Base-by-base conservation (phyloP, 2,888 invertebrate genomes). In the Auanema sp. region DNA sequence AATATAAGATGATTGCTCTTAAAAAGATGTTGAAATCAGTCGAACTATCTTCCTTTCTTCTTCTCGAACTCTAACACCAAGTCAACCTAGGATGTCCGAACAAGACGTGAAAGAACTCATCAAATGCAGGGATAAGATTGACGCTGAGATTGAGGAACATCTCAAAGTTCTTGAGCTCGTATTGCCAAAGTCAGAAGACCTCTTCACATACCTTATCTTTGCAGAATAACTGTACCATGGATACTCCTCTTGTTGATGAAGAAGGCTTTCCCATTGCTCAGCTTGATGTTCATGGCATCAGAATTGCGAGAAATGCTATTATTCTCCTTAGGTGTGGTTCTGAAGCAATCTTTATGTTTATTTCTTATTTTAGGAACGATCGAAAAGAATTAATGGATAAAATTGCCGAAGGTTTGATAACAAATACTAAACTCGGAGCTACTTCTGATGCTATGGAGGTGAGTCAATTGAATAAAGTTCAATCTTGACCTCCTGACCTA, bases 221-320 rank as follows among this genome's bases (percentile, higher is more conserved):
- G 25, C 51, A 69, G 66, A 69, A 66, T 60, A 76, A 68, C 55
- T 75, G 74, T 57, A 79, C 72, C 49, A 92, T 96, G 92, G 86
- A 87, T 6, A 93, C 91, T 3, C 86, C 91, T 1, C 85, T 97
- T 60, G 89, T 95, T 0, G 96, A 97, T 84, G 82, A 84, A 0
- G 90, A 93, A 77, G 94, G 92, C 0, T 97, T 88, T 85, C 96
- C 96, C 0, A 88, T 93, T 49, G 88, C 88, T 72, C 92, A 93
- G 79, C 90, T 97, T 69, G 94, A 97, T 85, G 89, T 95, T 0
- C 92, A 92, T 84, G 91, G 92, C 86, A 92, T 95, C 0, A 88
- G 95, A 58, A 90, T 91, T 83, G 92, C 94, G 0, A 88, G 96
- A 53, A 91, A 93, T 79, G 88, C 89, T 79, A 92, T 97, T 61